Evolutionary conservation across 1,140 invertebrate species (phyloP).

Genomic region (Parasteatoda tepidariorum): DNA sequence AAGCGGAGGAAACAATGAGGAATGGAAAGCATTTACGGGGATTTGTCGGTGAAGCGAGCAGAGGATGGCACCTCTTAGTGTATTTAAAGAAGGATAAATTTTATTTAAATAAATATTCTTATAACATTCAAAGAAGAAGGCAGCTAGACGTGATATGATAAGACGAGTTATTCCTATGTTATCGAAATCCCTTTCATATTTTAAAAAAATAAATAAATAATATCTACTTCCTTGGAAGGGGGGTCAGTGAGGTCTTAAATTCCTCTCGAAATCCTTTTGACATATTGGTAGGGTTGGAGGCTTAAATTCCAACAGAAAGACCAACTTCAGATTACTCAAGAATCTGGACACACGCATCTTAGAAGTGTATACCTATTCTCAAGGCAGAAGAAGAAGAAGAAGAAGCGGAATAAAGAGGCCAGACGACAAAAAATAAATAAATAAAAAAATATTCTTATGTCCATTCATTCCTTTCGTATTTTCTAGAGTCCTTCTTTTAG

Average conservation of each 20-base stretch:
- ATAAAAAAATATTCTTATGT: constrained; percentile 8
- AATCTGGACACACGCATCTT: constrained; percentile 1
- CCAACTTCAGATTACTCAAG: constrained; percentile 37
- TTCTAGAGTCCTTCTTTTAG: constrained; percentile 2
- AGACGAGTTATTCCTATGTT: too few species aligned
- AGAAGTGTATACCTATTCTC: neutral
- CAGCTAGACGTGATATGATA: too few species aligned
- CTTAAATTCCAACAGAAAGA: constrained; percentile 8
- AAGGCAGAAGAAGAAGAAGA: neutral
- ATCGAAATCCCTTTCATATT: too few species aligned
- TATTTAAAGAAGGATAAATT: too few species aligned
- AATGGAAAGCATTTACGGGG: too few species aligned
- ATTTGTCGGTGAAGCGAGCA: too few species aligned
- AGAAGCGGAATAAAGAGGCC: neutral
- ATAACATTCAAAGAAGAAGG: too few species aligned
- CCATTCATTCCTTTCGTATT: constrained; percentile 49
- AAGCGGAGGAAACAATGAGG: too few species aligned
- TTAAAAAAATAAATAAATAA: too few species aligned
- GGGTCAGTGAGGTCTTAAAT: constrained; percentile 23
- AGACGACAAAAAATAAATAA: neutral
- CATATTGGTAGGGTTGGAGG: constrained; percentile 4
- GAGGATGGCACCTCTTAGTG: too few species aligned
- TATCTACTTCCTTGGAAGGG: neutral
- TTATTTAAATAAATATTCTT: too few species aligned
- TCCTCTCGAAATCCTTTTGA: constrained; percentile 34